Conservation (phyloP, 1,140 invertebrate genomes). For the Papilio machaon region DNA sequence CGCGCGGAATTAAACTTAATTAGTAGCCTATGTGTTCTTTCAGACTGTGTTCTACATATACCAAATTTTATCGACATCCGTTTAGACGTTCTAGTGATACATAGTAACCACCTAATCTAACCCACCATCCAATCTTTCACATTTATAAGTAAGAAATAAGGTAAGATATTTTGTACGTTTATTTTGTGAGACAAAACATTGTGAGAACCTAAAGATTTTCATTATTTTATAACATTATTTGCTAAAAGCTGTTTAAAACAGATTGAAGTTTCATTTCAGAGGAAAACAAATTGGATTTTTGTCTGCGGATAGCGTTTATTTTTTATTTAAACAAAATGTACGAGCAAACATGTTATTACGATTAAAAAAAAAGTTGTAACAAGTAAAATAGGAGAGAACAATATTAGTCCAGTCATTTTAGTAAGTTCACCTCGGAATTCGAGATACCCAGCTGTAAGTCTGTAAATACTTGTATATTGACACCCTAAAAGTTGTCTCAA, state of each 20-base stretch:
- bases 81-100: not conserved
- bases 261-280: constrained; percentile 21
- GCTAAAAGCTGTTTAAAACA: constrained; percentile 18
- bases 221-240: not conserved
- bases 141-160: not conserved
- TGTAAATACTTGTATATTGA: too few species aligned
- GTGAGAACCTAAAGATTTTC: not conserved
- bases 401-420: too few species aligned
- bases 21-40: too few species aligned
- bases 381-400: not conserved
- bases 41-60: too few species aligned
- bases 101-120: too few species aligned
- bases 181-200: not conserved
- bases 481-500: too few species aligned
- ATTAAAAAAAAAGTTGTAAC: not conserved
- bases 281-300: constrained; percentile 20
- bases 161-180: not conserved
- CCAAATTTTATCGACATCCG: too few species aligned
- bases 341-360: not conserved
- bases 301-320: constrained; percentile 8
- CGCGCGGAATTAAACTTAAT: too few species aligned
- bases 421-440: too few species aligned
- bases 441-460: too few species aligned
- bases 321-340: not conserved
- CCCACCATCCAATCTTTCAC: too few species aligned